These are phyloP conservation scores for Mesoligia furuncula DNA, from an alignment of 2,888 invertebrate species.

Conservation along the genomic window DNA sequence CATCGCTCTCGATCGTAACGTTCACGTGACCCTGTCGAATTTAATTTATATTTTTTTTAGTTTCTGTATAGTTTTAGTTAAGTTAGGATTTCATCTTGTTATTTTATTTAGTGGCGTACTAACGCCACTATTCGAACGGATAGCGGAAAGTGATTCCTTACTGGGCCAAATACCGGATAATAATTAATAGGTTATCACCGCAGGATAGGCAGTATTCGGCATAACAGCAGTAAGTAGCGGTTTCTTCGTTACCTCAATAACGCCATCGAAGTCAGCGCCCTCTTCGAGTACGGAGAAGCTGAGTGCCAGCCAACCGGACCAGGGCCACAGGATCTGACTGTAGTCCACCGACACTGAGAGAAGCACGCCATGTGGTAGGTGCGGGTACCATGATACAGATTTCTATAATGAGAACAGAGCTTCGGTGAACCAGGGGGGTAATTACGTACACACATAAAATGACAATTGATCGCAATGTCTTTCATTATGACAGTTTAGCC, in stretches of 20 bases:
- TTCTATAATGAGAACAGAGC: conserved; percentile 72
- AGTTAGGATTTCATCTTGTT: too few species aligned
- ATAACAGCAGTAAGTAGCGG: not conserved
- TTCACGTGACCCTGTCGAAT: conserved; percentile 95
- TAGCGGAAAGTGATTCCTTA: not conserved
- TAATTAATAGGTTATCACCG: not conserved
- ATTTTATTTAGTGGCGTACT: too few species aligned
- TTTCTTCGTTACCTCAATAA: conserved; percentile 79
- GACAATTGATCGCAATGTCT: too few species aligned
- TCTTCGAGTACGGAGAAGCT: conserved; percentile 88
- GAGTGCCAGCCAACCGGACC: conserved; percentile 98
- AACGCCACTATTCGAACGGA: not conserved
- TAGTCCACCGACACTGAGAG: conserved; percentile 94
- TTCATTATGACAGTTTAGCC: too few species aligned
- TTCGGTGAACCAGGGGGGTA: not conserved
- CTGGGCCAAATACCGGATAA: not conserved
- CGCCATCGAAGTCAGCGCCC: conserved; percentile 88
- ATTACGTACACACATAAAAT: not conserved
- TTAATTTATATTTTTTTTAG: not conserved
- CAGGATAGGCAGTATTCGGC: not conserved
- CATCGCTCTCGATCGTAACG: conserved; percentile 95
- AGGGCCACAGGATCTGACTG: conserved; percentile 97
- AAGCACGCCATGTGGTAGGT: conserved; percentile 94
- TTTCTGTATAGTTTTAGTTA: too few species aligned
- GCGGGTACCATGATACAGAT: conserved; percentile 96